These are phyloP conservation scores for Chiloscyllium punctatum DNA, from an alignment of 2,797 vertebrate species.

Conservation along the genomic window DNA sequence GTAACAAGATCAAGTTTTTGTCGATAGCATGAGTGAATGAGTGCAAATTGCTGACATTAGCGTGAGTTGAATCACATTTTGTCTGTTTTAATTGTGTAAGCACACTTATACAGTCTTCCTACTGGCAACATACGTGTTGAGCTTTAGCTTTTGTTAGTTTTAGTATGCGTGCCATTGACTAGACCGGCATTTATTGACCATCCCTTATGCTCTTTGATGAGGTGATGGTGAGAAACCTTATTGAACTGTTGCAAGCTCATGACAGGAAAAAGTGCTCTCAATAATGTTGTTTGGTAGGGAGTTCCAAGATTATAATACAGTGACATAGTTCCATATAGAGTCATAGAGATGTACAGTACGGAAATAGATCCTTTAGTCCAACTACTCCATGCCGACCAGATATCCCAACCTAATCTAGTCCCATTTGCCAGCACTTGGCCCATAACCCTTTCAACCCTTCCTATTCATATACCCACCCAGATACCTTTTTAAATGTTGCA, in stretches of 20 bases:
- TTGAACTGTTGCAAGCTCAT: neutral
- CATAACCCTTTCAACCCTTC: too few species aligned
- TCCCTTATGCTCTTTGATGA: neutral
- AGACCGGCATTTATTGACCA: neutral
- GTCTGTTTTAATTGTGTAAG: neutral
- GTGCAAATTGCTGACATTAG: neutral
- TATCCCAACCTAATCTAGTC: too few species aligned
- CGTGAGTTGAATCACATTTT: neutral
- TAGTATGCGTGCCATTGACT: neutral
- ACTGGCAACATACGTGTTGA: neutral
- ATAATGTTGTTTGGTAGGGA: neutral
- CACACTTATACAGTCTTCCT: neutral
- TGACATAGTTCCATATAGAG: neutral
- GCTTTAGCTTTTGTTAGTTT: neutral
- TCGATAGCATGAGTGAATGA: too few species aligned
- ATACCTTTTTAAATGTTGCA: too few species aligned
- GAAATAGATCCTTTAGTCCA: too few species aligned
- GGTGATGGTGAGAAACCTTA: neutral
- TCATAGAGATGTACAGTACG: neutral
- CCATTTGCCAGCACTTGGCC: too few species aligned
- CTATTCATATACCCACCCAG: too few species aligned
- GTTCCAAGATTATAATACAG: neutral
- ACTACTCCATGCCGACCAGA: too few species aligned
- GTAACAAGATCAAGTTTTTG: neutral
- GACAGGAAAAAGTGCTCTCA: neutral